Percentiles rank a stretch among this genome's conserved stretches.
phyloP scores from a whole-genome alignment of 2,113 vertebrate genomes.

The Salminus brasiliensis region DNA sequence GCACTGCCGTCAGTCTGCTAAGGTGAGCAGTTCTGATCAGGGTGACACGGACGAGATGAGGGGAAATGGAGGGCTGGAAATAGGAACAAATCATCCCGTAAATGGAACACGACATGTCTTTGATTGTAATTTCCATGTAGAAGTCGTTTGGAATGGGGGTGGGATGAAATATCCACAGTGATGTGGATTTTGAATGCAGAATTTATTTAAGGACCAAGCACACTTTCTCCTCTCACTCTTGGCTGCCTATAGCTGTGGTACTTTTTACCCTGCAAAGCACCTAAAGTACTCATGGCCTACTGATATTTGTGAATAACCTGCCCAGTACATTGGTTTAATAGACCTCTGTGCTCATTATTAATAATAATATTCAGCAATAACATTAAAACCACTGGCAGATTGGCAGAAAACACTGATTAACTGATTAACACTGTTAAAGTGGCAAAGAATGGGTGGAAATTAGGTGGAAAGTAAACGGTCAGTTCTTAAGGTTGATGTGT shows the following conservation, averaged over 20 bases:
- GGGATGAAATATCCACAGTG: conserved; percentile 60
- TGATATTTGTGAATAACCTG: not conserved
- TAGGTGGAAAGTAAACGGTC: too few relatives aligned
- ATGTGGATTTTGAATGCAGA: conserved; percentile 60
- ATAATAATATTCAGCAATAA: too few relatives aligned
- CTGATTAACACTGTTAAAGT: too few relatives aligned
- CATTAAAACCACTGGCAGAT: too few relatives aligned
- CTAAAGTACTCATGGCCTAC: not conserved
- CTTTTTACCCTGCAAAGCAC: not conserved
- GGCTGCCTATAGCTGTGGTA: not conserved
- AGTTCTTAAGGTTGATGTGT: too few relatives aligned
- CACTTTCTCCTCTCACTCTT: not conserved
- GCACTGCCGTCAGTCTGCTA: conserved; percentile 51
- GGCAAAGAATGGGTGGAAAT: too few relatives aligned
- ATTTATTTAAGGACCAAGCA: conserved; percentile 44
- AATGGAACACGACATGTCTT: conserved; percentile 75
- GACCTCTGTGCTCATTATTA: too few relatives aligned
- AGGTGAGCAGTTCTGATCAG: conserved; percentile 69
- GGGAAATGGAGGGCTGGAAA: conserved; percentile 69
- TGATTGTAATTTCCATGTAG: conserved; percentile 76
- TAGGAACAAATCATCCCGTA: conserved; percentile 72
- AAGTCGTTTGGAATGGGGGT: conserved; percentile 50
- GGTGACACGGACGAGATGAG: conserved; percentile 70
- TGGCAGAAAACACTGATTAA: too few relatives aligned
- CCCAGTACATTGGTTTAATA: too few relatives aligned